These are phyloP conservation scores for Amblyornis subalaris DNA, from an alignment of 2,113 vertebrate species.

Conservation along the genomic window DNA sequence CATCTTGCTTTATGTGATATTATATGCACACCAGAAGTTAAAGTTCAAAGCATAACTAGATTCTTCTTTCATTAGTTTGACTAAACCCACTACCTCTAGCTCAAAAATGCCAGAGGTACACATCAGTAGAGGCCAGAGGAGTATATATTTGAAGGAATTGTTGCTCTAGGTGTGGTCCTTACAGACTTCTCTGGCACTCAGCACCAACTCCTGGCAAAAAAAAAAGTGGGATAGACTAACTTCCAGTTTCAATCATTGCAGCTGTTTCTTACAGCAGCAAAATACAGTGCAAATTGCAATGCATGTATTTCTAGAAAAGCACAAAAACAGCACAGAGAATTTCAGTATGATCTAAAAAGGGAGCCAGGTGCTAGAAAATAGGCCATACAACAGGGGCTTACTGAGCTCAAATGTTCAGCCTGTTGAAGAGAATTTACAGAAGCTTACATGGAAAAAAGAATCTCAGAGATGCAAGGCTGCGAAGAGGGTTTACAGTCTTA, in stretches of 20 bases:
- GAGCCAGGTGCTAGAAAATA: not conserved
- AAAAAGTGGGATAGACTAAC: not conserved
- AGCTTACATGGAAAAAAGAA: not conserved
- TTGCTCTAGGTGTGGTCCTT: not conserved
- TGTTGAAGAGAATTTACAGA: not conserved
- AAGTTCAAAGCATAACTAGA: not conserved
- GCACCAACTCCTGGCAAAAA: not conserved
- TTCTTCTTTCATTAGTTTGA: not conserved
- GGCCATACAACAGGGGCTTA: not conserved
- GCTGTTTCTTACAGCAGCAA: not conserved
- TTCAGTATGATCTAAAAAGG: not conserved
- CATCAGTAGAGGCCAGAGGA: not conserved
- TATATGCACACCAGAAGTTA: not conserved
- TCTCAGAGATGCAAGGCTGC: not conserved
- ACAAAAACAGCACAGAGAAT: not conserved
- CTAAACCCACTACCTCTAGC: not conserved
- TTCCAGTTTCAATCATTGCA: not conserved
- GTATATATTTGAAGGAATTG: fast-evolving
- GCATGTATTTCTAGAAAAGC: not conserved
- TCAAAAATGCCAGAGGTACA: not conserved
- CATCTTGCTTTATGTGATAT: not conserved
- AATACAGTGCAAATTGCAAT: not conserved
- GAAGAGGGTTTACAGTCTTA: not conserved
- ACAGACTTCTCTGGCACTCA: not conserved
- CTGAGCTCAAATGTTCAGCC: not conserved